A percentile compares a stretch with the other conserved stretches of the same genome.
phyloP scores from a whole-genome alignment of 1,140 invertebrate genomes.

The Acyrthosiphon pisum region DNA sequence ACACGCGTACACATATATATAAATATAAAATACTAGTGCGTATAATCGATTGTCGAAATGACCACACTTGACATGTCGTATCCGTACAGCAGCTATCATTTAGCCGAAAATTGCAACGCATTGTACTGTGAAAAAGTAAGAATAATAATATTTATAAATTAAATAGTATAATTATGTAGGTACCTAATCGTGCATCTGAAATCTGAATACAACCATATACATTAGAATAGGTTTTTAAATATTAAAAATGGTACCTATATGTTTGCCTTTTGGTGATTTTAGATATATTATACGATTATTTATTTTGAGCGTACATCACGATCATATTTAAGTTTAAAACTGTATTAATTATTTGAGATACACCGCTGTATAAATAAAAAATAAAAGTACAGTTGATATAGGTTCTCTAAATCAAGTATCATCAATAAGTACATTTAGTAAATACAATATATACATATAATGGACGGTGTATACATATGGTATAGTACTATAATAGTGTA shows the following conservation, averaged over 20 bases:
- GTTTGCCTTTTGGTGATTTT: not conserved
- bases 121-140: constrained; percentile 51
- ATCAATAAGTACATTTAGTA: too few relatives aligned
- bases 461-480: too few relatives aligned
- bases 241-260: not conserved
- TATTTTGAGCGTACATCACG: not conserved
- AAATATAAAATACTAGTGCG: not conserved
- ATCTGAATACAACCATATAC: not conserved
- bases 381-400: not conserved
- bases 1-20: not conserved
- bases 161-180: not conserved
- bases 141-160: not conserved
- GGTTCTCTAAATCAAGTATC: not conserved
- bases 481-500: not conserved
- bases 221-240: not conserved
- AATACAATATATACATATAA: too few relatives aligned
- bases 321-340: not conserved
- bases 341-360: not conserved
- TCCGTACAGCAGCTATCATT: constrained; percentile 27
- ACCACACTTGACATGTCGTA: constrained; percentile 50
- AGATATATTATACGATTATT: not conserved
- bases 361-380: not conserved
- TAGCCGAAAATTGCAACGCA: constrained; percentile 37
- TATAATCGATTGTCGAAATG: constrained; percentile 3
- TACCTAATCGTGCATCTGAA: not conserved